These are phyloP conservation scores for Chromoteleia sp. DNA, from an alignment of 2,888 invertebrate species.

Conservation along the genomic window DNA sequence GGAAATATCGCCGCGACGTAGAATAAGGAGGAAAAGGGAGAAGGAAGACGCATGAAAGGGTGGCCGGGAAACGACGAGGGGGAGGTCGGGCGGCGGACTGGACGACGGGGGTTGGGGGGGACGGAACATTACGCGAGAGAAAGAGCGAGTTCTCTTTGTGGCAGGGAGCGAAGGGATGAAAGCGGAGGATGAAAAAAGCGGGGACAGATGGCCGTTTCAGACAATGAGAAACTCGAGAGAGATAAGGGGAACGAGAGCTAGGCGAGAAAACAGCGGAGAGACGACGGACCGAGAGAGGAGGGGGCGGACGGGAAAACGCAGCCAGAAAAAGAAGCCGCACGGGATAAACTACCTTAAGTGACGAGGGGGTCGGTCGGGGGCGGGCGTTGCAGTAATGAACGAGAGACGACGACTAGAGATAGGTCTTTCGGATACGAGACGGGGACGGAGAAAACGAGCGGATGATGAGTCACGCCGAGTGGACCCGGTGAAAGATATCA, in stretches of 20 bases:
- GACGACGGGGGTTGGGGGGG: constrained; percentile 72
- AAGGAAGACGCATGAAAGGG: constrained; percentile 51
- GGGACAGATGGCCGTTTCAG: constrained; percentile 84
- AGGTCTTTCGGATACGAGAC: constrained; percentile 45
- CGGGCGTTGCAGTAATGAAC: constrained; percentile 61
- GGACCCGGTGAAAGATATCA: constrained; percentile 73
- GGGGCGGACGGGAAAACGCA: constrained; percentile 59
- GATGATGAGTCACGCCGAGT: constrained; percentile 74
- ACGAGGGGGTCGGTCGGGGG: constrained; percentile 56
- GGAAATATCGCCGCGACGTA: constrained; percentile 38
- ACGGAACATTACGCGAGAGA: constrained; percentile 63
- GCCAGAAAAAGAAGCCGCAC: constrained; percentile 65
- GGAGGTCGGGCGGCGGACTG: constrained; percentile 58
- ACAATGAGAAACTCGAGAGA: constrained; percentile 85
- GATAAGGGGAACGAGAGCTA: constrained; percentile 81
- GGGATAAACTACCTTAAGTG: constrained; percentile 70
- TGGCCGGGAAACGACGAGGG: constrained; percentile 38
- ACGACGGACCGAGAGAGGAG: constrained; percentile 25
- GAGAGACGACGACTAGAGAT: constrained; percentile 56
- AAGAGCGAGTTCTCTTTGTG: constrained; percentile 79
- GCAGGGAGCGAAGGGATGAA: constrained; percentile 81
- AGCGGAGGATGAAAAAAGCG: constrained; percentile 81
- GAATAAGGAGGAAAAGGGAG: constrained; percentile 50
- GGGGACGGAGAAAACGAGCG: constrained; percentile 58
- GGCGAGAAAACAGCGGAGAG: constrained; percentile 70